phyloP scores from a whole-genome alignment of 2,888 invertebrate genomes.

The Phrixothrix hirtus region DNA sequence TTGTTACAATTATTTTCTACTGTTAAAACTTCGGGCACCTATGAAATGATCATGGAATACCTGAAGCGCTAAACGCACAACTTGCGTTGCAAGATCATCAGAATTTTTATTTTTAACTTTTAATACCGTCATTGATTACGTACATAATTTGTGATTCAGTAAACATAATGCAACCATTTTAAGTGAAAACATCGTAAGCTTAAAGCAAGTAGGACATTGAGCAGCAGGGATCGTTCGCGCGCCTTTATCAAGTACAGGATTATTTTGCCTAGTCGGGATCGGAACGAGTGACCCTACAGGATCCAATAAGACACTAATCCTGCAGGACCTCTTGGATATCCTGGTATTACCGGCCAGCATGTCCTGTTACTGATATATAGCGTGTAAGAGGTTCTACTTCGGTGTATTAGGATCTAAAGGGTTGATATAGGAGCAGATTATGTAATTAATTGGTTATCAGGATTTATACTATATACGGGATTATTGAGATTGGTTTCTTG shows the following conservation, averaged over 20 bases:
- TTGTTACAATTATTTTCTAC: no score
- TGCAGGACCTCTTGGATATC: conserved; percentile 46
- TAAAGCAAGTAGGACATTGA: conserved; percentile 21
- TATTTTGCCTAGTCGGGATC: conserved; percentile 47
- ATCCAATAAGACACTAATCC: conserved; percentile 56
- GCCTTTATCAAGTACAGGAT: conserved; percentile 51
- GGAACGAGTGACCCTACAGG: conserved; percentile 49
- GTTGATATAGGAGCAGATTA: conserved; percentile 51
- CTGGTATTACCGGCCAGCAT: conserved; percentile 40
- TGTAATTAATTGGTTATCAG: conserved; percentile 55
- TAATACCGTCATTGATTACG: no score
- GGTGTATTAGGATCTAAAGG: conserved; percentile 43
- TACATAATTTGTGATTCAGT: no score
- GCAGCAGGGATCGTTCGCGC: conserved; percentile 27
- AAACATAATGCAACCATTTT: background rate
- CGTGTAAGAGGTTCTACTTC: conserved; percentile 33
- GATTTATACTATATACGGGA: conserved; percentile 33
- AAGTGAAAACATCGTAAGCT: conserved; percentile 13
- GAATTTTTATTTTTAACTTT: no score
- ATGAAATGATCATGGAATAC: no score
- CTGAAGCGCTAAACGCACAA: no score
- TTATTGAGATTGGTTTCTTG: conserved; percentile 32
- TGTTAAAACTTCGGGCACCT: no score
- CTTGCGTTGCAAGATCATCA: no score
- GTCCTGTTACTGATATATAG: conserved; percentile 42